Conservation (phyloP, 2,797 vertebrate species). For the Margarornis squamiger region DNA sequence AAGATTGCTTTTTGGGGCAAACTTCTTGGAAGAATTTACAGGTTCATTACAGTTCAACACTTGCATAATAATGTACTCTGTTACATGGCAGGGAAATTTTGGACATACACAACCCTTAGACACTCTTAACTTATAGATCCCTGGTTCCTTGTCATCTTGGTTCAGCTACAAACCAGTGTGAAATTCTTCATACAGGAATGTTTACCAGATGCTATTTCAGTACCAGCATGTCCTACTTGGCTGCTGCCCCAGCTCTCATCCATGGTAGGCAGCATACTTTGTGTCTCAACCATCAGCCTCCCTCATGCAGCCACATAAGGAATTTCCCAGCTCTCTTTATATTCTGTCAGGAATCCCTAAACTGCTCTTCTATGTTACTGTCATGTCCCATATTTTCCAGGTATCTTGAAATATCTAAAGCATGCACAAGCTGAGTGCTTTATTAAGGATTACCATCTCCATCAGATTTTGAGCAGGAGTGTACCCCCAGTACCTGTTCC, state of each 20-base stretch:
- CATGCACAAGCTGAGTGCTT: background rate
- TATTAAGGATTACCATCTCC: background rate
- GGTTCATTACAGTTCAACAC: background rate
- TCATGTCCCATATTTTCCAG: background rate
- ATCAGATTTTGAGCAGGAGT: background rate
- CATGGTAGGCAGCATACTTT: background rate
- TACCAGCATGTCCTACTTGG: background rate
- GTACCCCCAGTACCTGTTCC: background rate
- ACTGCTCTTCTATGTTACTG: background rate
- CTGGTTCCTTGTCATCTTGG: background rate
- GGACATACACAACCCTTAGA: rapidly evolving
- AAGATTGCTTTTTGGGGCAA: background rate
- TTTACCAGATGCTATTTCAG: background rate
- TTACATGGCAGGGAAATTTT: background rate
- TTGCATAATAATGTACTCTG: background rate
- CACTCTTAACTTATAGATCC: background rate
- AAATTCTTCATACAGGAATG: background rate
- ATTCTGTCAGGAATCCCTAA: background rate
- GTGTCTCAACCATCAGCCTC: background rate
- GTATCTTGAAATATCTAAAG: background rate
- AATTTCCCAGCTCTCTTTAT: background rate
- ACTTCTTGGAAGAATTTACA: background rate
- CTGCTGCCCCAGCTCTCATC: background rate
- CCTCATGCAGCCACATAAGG: background rate
- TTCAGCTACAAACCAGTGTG: background rate